Percentiles rank a stretch among this genome's conserved stretches.
phyloP scores from a whole-genome alignment of 2,888 invertebrate species.

The Margaritifera margaritifera region DNA sequence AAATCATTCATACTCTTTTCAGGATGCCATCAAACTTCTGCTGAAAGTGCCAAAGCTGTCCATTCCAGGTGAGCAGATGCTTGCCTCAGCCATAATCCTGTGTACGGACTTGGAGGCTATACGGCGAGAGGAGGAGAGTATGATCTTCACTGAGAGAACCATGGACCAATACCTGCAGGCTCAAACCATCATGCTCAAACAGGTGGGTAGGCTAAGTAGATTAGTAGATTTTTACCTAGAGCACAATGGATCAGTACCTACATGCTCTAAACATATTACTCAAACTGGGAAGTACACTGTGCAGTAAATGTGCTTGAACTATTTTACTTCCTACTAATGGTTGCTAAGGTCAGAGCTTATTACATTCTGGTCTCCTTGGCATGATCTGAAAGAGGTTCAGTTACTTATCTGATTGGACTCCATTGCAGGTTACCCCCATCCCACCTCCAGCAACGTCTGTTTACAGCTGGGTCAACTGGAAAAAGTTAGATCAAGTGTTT shows the following conservation, averaged over 20 bases:
- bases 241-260: background rate
- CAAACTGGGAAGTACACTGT: no score
- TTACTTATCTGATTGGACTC: no score
- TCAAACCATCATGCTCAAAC: conserved; percentile 56
- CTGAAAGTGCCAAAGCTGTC: conserved; percentile 48
- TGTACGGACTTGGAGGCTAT: conserved; percentile 59
- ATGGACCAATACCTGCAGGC: conserved; percentile 58
- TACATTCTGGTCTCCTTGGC: no score
- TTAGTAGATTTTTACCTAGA: background rate
- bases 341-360: no score
- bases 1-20: conserved; percentile 10
- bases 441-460: no score
- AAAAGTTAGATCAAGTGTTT: no score
- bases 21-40: conserved; percentile 56
- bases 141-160: conserved; percentile 49
- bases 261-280: no score
- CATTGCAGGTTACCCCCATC: no score
- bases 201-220: conserved; percentile 37
- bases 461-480: no score
- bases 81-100: conserved; percentile 49
- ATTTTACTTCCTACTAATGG: no score
- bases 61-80: conserved; percentile 50
- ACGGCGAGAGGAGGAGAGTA: conserved; percentile 40
- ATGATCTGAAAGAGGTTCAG: no score
- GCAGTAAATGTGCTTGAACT: no score